A percentile compares a stretch with the other conserved stretches of the same genome.
These are phyloP conservation scores for Aphis gossypii DNA, from an alignment of 1,140 invertebrate genomes.

Conservation along the genomic window DNA sequence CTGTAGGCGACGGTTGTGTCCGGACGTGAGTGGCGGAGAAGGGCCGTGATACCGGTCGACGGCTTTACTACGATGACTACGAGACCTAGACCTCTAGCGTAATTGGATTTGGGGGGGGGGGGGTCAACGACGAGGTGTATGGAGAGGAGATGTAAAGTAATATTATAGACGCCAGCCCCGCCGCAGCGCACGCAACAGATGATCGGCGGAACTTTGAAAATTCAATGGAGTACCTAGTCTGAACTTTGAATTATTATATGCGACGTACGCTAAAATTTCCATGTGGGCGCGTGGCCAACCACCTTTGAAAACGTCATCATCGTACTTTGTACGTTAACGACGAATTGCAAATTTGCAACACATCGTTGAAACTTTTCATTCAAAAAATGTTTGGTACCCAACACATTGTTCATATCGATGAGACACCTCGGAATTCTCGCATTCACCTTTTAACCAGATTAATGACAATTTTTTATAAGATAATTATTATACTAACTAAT, in stretches of 20 bases:
- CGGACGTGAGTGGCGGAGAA: too few relatives aligned
- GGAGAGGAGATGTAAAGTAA: background rate
- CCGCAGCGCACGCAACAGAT: background rate
- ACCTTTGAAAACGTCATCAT: background rate
- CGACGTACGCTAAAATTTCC: background rate
- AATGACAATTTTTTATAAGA: too few relatives aligned
- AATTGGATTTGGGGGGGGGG: too few relatives aligned
- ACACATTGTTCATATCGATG: background rate
- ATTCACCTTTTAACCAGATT: too few relatives aligned
- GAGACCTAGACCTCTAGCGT: background rate
- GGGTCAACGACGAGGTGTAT: too few relatives aligned
- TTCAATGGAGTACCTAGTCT: background rate
- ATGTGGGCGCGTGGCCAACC: too few relatives aligned
- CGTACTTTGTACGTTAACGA: background rate
- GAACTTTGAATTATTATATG: background rate
- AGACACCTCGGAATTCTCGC: background rate
- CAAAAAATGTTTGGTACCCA: background rate
- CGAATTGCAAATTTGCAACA: background rate
- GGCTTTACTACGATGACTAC: background rate
- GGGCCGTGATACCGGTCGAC: too few relatives aligned
- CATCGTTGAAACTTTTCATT: background rate
- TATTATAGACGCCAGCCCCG: too few relatives aligned
- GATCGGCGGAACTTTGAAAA: background rate
- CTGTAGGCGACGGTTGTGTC: too few relatives aligned
- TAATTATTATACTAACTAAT: too few relatives aligned